Evolutionary conservation across 2,797 vertebrate species (phyloP), one percentile per base, ranked within the genome.

Genomic region (Periparus ater): DNA sequence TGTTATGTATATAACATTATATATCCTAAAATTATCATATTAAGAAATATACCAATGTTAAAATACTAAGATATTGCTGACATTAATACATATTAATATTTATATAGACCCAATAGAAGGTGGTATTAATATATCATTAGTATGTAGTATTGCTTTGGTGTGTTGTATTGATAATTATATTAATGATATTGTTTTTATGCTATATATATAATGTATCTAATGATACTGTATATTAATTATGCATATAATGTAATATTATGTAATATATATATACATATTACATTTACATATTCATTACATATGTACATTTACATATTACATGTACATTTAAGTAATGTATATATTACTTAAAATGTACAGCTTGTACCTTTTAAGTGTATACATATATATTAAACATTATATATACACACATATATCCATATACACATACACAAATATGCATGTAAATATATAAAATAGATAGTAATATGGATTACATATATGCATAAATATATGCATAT

Each of bases 101-200:
- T 18, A 34, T 10, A 50, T 1, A 60, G 13, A 30, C 3, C 3
- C 8, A 60, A 30, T 1, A 36, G 3, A 29, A 30, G 25, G 20
- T 20, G 30, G 10, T 17, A 68, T 50, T 14, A 34, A 47, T 38
- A 21, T 7, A 15, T 10, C 9, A 44, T 30, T 70, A 51, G 34
- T 17, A 34, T 2, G 11, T 7, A 25, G 8, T 20, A 42, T 21
- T 74, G 26, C 3, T 65, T 30, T 50, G 21, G 25, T 34, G 13
- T 23, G 42, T 9, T 34, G 16, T 16, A 40, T n/a, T 14, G 34
- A 19, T 29, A 25, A 30, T 34, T 17, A 5, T 12, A 36, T 26
- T 57, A 53, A 34, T 21, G 17, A 17, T 11, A 16, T 20, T 42
- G 34, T 23, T 47, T 21, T 32, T 18, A 13, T 40, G 9, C 7